These are phyloP conservation scores for Morphnarchus princeps DNA, from an alignment of 2,113 vertebrate species.

Conservation along the genomic window DNA sequence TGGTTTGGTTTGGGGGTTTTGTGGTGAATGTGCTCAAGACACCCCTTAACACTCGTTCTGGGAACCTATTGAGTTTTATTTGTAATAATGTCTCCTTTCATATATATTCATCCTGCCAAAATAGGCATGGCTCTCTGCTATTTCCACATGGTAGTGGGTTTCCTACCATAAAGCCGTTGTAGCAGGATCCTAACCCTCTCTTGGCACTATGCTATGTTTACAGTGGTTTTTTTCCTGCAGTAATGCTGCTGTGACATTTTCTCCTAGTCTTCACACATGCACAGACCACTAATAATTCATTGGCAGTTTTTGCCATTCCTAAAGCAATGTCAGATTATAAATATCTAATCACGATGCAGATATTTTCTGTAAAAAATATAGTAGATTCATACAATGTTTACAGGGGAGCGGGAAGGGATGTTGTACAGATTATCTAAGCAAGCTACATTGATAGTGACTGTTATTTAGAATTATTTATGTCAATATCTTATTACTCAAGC, in stretches of 20 bases:
- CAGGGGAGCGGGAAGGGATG: not conserved
- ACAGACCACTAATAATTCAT: not conserved
- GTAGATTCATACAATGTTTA: not conserved
- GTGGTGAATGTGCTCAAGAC: not conserved
- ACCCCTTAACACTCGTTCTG: not conserved
- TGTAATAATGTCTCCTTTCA: not conserved
- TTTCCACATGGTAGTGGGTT: not conserved
- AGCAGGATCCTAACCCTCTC: not conserved
- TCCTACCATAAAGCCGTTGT: not conserved
- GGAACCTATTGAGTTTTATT: not conserved
- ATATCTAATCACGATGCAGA: not conserved
- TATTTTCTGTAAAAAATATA: not conserved
- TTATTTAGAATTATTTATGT: not conserved
- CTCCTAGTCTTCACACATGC: not conserved
- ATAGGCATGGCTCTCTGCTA: accelerated
- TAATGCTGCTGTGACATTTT: not conserved
- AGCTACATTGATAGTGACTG: not conserved
- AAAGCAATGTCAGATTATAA: not conserved
- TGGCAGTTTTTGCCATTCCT: not conserved
- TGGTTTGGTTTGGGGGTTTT: not conserved
- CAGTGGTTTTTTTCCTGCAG: not conserved
- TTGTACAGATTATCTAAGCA: not conserved
- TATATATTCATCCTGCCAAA: not conserved
- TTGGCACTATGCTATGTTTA: accelerated
- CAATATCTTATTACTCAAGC: not conserved